Conservation (phyloP, 2,888 invertebrate species). For the Clivina fossor region DNA sequence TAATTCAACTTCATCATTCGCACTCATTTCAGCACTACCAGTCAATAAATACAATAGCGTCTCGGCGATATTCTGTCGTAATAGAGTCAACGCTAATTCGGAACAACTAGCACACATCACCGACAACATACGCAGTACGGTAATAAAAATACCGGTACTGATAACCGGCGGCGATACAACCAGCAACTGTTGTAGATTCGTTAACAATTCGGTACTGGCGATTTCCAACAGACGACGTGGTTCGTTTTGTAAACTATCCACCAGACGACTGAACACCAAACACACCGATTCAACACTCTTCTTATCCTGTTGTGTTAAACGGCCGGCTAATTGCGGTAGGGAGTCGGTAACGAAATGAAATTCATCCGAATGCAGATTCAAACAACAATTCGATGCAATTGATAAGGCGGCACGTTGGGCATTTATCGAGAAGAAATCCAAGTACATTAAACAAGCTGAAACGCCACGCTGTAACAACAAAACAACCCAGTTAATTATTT, state of each 20-base stretch:
- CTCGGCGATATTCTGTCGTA: conserved; percentile 94
- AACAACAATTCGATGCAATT: conserved; percentile 97
- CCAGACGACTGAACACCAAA: conserved; percentile 91
- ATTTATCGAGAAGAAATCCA: conserved; percentile 98
- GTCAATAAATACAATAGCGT: conserved; percentile 92
- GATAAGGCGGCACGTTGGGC: conserved; percentile 96
- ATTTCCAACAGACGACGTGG: conserved; percentile 90
- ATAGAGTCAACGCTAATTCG: conserved; percentile 85
- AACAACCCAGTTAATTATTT: neutral
- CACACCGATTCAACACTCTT: conserved; percentile 98
- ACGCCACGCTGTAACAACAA: conserved; percentile 78
- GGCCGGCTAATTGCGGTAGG: conserved; percentile 77
- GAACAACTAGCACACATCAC: conserved; percentile 96
- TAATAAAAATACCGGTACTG: conserved; percentile 90
- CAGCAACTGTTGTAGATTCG: conserved; percentile 90
- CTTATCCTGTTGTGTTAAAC: conserved; percentile 88
- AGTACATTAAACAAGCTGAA: conserved; percentile 90
- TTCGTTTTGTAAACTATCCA: conserved; percentile 95
- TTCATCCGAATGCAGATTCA: conserved; percentile 90
- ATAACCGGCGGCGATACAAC: conserved; percentile 95
- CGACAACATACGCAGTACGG: conserved; percentile 93
- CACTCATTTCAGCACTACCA: conserved; percentile 67
- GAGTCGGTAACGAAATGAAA: conserved; percentile 91
- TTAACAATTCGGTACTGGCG: conserved; percentile 85
- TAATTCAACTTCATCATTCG: conserved; percentile 73